A percentile compares a stretch with the other conserved stretches of the same genome.
Evolutionary conservation across 2,888 invertebrate genomes (phyloP).

Genomic region (Erynnis tages): DNA sequence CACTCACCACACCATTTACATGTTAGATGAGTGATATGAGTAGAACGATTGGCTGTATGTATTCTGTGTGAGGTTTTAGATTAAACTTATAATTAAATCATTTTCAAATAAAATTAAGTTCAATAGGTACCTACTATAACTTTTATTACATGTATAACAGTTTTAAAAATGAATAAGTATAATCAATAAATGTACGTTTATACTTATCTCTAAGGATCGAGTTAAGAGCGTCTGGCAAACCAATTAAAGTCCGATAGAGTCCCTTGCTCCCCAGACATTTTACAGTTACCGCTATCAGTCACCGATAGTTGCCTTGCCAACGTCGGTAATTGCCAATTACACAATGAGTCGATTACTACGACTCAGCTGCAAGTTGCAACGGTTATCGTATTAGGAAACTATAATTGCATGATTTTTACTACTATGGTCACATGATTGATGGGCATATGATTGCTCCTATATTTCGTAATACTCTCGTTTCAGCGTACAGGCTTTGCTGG

Average conservation of each 20-base stretch:
- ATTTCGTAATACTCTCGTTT: too few species aligned
- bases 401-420: slow-evolving; percentile 18
- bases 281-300: slow-evolving; percentile 54
- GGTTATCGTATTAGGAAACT: slow-evolving; percentile 31
- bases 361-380: slow-evolving; percentile 3
- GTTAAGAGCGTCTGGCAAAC: slow-evolving; percentile 59
- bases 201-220: slow-evolving; percentile 32
- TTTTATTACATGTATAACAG: too few species aligned
- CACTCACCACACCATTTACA: slow-evolving; percentile 9
- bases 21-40: slow-evolving; percentile 25
- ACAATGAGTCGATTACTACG: slow-evolving; percentile 44
- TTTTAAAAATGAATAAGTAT: too few species aligned
- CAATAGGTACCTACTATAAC: too few species aligned
- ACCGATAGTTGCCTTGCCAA: slow-evolving; percentile 52
- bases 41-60: slow-evolving; percentile 8
- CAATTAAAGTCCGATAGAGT: slow-evolving; percentile 69
- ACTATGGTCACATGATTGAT: slow-evolving; percentile 19
- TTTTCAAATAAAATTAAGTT: too few species aligned
- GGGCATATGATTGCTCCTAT: neutral
- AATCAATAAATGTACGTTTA: too few species aligned
- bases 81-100: too few species aligned
- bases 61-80: too few species aligned
- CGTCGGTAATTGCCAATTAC: slow-evolving; percentile 59
- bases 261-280: slow-evolving; percentile 60
- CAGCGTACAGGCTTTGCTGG: too few species aligned